These are phyloP conservation scores for Pseudeuparius sepicola DNA, from an alignment of 2,888 invertebrate species.

Conservation along the genomic window DNA sequence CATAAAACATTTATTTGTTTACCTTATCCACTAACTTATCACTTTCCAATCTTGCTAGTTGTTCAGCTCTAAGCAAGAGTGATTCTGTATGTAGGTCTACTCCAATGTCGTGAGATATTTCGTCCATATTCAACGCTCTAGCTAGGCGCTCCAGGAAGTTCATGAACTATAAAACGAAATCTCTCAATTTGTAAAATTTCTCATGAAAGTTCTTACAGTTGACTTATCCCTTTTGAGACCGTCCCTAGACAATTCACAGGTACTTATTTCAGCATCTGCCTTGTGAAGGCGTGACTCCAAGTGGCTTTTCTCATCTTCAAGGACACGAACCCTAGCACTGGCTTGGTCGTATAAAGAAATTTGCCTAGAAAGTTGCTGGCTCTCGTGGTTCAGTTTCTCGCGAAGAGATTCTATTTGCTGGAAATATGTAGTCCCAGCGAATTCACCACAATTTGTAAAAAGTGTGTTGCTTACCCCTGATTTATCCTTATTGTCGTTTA, in stretches of 20 bases:
- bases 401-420: conserved; percentile 69
- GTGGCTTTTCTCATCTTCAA: conserved; percentile 68
- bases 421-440: conserved; percentile 14
- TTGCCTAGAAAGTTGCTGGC: conserved; percentile 60
- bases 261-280: conserved; percentile 66
- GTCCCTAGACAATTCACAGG: conserved; percentile 62
- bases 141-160: conserved; percentile 76
- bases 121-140: conserved; percentile 75
- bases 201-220: conserved; percentile 62
- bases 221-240: conserved; percentile 66
- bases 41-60: conserved; percentile 67
- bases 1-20: conserved; percentile 18
- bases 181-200: too few relatives aligned
- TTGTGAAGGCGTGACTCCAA: conserved; percentile 68
- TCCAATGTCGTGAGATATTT: conserved; percentile 69
- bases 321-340: conserved; percentile 50
- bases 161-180: conserved; percentile 52
- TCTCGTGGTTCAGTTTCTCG: conserved; percentile 62
- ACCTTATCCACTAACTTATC: conserved; percentile 79
- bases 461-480: conserved; percentile 49
- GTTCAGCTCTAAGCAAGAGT: conserved; percentile 75
- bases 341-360: conserved; percentile 58
- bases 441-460: conserved; percentile 2
- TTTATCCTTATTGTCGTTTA: conserved; percentile 69
- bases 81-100: conserved; percentile 77